Conservation (phyloP, 92 coral and sea anemone species). For the Palythoa heliodiscus region DNA sequence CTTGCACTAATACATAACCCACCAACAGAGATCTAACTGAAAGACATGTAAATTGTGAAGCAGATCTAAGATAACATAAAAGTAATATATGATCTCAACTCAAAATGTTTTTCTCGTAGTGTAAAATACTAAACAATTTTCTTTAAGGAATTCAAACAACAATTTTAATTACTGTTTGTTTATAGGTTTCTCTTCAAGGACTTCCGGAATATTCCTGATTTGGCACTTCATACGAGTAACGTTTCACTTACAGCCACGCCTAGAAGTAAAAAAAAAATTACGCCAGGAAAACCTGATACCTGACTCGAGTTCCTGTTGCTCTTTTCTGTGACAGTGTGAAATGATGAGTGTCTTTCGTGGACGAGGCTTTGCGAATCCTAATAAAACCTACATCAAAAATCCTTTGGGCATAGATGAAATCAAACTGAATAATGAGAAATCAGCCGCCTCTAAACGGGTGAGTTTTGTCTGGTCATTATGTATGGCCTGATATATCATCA, state of each 20-base stretch:
- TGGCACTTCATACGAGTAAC: slow-evolving; percentile 5
- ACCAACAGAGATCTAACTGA: not conserved
- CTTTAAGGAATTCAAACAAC: not conserved
- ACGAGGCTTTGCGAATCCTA: not conserved
- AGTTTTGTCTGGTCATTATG: slow-evolving; percentile 4
- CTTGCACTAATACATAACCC: not conserved
- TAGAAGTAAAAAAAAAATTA: slow-evolving; percentile 1
- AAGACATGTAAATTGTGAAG: not conserved
- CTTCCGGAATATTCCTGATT: slow-evolving; percentile 28
- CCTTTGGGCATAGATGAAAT: slow-evolving; percentile 68
- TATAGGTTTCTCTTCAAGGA: not conserved
- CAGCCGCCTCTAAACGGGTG: slow-evolving; percentile 80
- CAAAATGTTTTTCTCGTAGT: not conserved
- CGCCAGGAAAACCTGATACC: slow-evolving; percentile 38
- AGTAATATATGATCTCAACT: not conserved
- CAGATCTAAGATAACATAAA: not conserved
- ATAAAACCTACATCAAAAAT: slow-evolving; percentile 3
- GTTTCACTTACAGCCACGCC: slow-evolving; percentile 43
- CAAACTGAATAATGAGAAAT: slow-evolving; percentile 62
- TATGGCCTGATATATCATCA: slow-evolving; percentile 26
- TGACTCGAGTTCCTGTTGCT: slow-evolving; percentile 14
- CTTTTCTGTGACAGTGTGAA: slow-evolving; percentile 13
- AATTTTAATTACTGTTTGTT: slow-evolving; percentile 10
- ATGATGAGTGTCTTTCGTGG: slow-evolving; percentile 16
- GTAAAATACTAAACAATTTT: not conserved